Evolutionary conservation across 1,140 invertebrate species (phyloP), one percentile per base, ranked within the genome.

Genomic region (Magallana gigas): DNA sequence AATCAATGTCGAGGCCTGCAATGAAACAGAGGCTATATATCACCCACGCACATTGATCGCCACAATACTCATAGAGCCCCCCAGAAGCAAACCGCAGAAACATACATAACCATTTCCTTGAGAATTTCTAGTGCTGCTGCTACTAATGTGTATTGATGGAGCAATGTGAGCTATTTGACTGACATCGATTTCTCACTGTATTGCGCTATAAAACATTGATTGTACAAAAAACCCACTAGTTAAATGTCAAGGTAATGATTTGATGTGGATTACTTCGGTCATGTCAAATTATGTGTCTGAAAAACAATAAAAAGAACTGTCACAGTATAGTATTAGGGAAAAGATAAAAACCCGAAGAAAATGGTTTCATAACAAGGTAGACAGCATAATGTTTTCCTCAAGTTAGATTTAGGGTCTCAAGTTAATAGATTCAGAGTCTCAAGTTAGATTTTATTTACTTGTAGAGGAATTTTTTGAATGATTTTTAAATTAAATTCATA

Each of bases 91-190:
- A 58, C 11, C 18, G 56, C n/a, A 18, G 12, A 8, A 58, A 57
- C 23, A 29, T 83, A 58, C 29, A 8, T 58, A 59, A 82, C 57
- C 23, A 23, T 59, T 83, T 83, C 36, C 68, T 76, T 76, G 68
- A 76, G 68, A 36, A 12, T 76, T n/a, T 76, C 23, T 76, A 23
- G 23, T 29, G 23, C 23, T 76, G 9, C 68, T 76, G 9, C 68
- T 76, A 7, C 18, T 12, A 76, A 76, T 76, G 29, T 18, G 23
- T 76, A 76, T 76, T 76, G 68, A 76, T 76, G 68, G 23, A 76
- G 23, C 23, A 76, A 71, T 29, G 23, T 76, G 18, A 29, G 68
- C 1, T 23, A 29, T 29, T 76, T 76, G 12, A 29, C 68, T 29
- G 68, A 76, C n/a, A 62, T 76, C 36, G 68, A 76, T 76, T 76